phyloP scores from a whole-genome alignment of 2,113 vertebrate species.

The Henicopernis longicauda region DNA sequence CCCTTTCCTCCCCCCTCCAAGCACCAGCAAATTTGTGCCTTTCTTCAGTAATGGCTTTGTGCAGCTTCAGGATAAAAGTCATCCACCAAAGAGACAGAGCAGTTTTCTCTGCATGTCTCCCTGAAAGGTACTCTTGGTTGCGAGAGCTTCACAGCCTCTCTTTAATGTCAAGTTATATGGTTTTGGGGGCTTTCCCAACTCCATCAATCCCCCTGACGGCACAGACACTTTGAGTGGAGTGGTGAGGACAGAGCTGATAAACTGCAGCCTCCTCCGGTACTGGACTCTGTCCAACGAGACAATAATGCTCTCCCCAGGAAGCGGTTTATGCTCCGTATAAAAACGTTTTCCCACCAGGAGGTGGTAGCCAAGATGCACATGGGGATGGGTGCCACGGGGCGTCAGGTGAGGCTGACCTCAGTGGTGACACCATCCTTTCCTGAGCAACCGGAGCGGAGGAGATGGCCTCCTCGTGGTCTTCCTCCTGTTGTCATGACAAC shows the following conservation, averaged over 20 bases:
- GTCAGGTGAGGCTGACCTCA: background rate
- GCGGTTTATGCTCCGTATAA: background rate
- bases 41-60: slow-evolving; percentile 28
- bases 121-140: slow-evolving; percentile 32
- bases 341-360: slow-evolving; percentile 33
- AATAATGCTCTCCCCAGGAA: slow-evolving; percentile 29
- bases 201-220: slow-evolving; percentile 31
- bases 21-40: background rate
- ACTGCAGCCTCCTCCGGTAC: slow-evolving; percentile 17
- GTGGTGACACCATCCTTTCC: background rate
- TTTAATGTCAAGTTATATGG: slow-evolving; percentile 57
- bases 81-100: slow-evolving; percentile 7
- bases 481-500: background rate
- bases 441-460: fast-evolving
- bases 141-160: background rate
- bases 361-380: slow-evolving; percentile 11
- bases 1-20: background rate
- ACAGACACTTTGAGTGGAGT: slow-evolving; percentile 44
- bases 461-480: background rate
- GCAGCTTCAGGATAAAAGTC: slow-evolving; percentile 25
- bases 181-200: slow-evolving; percentile 51
- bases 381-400: background rate
- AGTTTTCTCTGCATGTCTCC: background rate
- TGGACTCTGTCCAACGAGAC: slow-evolving; percentile 12
- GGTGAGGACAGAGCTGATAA: slow-evolving; percentile 51